Base-by-base conservation (phyloP, 2,888 invertebrate species). In the Scaptomyza caliginosa region DNA sequence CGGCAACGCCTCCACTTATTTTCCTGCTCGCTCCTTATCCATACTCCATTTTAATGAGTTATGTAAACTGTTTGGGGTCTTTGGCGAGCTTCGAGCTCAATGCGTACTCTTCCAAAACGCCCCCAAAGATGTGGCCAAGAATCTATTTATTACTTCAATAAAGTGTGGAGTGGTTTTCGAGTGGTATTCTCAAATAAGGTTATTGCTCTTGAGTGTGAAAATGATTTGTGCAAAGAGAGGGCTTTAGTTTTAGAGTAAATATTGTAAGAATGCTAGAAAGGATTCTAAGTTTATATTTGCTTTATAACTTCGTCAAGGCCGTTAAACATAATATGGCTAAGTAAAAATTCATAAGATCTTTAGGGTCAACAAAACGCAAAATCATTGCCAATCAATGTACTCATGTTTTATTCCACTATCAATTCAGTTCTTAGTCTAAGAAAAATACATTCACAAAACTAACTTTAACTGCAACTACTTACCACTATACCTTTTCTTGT, bases 11-110 rank as follows among this genome's bases (percentile, higher is more conserved):
- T 34, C 26, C 4, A 24, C 40, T 26, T 43, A 32, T 54, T 39
- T 34, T n/a, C n/a, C n/a, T 32, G 42, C 36, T 36, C 45, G 40
- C 54, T 30, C 30, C 30, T 52, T 13, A 21, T 23, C 10, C 54
- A 32, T 23, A 2, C 46, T 10, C 42, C 82, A 69, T 70, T 77
- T 81, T 81, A 83, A 87, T 83, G 87, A 85, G 74, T 85, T 74
- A 85, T 86, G 82, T 66, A 81, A 84, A 84, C 82, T 66, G 75
- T 59, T 73, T 62, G 50, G 59, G 69, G 5, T 8, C 19, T 34
- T 50, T 42, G 26, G 26, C 19, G 11, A 19, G 48, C 46, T 52
- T 17, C 19, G 11, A 19, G 48, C 46, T 52, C 13, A 67, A 57
- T 45, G 40, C 6, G 46, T 50, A 19, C 39, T 51, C 40, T 24